Evolutionary conservation across 2,797 vertebrate genomes (phyloP).

Genomic region (Chelon auratus): DNA sequence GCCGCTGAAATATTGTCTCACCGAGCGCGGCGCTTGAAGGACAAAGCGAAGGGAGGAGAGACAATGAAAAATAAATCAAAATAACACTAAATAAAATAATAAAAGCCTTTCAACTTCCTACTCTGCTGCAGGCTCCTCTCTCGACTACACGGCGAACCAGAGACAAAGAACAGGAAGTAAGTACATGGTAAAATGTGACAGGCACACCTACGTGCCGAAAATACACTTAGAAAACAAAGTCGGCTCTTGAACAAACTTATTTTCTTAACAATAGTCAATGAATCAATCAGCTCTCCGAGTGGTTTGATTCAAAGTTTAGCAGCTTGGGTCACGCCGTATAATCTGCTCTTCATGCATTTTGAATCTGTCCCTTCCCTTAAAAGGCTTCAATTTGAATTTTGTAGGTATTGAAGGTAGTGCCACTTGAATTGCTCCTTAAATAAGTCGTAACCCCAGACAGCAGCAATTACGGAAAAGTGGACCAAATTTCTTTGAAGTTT

Average conservation of each 20-base stretch:
- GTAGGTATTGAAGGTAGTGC: constrained; percentile 6
- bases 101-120: neutral
- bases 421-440: constrained; percentile 13
- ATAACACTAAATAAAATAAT: constrained; percentile 9
- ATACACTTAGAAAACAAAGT: neutral
- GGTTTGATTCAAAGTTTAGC: constrained; percentile 6
- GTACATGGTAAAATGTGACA: neutral
- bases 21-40: neutral
- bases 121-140: constrained; percentile 14
- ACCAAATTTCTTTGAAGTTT: constrained; percentile 46
- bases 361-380: constrained; percentile 9
- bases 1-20: neutral
- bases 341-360: neutral
- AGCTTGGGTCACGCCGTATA: neutral
- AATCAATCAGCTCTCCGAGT: no score
- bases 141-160: neutral
- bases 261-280: no score
- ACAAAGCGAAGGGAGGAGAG: neutral
- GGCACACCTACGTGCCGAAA: neutral
- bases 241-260: neutral
- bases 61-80: constrained; percentile 7
- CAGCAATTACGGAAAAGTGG: constrained; percentile 49
- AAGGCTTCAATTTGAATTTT: neutral
- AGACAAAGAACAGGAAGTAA: neutral
- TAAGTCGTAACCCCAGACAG: constrained; percentile 23